Evolutionary conservation across 1,140 invertebrate genomes (phyloP), one percentile per base, ranked within the genome.

Genomic region (Heliconius himera): DNA sequence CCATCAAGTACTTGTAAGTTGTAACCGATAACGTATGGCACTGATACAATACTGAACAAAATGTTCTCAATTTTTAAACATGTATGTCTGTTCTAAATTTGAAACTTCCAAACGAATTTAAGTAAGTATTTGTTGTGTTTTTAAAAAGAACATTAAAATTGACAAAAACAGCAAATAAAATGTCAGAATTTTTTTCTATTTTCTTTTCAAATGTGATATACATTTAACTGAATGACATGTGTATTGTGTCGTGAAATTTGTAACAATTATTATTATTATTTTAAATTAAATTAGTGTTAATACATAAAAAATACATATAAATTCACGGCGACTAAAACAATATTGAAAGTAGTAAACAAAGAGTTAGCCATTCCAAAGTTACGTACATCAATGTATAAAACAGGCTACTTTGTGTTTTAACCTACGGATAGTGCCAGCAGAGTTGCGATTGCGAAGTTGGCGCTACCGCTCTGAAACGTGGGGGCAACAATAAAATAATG

Each of bases 391-490:
- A 26, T 16, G 3, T 29, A 26, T 66, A 66, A 29, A 29, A 29
- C 18, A 66, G 26, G 60, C 60, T 29, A 66, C 22, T 29, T 66
- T n/a, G 54, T 66, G 18, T 84, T 80, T 71, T 72, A 81, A 84
- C 85, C 85, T 83, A 84, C 85, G 80, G 79, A 73, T 84, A 78
- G 26, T 66, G 76, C 49, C 81, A 77, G 82, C 80, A 74, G 73
- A 78, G 79, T 70, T 82, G 76, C 46, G 80, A 73, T 70, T 82
- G 75, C 38, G 80, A 74, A 13, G 79, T 81, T 70, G 88, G 84
- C 74, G 76, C 74, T 71, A 87, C 78, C 33, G 81, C 83, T 85
- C 85, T 89, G 87, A 78, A 88, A 88, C 60, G 60, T 29, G 13
- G 13, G 60, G 26, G 22, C 60, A 16, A 66, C 11, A 66, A 29